A percentile compares a stretch with the other conserved stretches of the same genome.
Conservation (phyloP, 1,140 invertebrate species). For the Drosophila auraria region DNA sequence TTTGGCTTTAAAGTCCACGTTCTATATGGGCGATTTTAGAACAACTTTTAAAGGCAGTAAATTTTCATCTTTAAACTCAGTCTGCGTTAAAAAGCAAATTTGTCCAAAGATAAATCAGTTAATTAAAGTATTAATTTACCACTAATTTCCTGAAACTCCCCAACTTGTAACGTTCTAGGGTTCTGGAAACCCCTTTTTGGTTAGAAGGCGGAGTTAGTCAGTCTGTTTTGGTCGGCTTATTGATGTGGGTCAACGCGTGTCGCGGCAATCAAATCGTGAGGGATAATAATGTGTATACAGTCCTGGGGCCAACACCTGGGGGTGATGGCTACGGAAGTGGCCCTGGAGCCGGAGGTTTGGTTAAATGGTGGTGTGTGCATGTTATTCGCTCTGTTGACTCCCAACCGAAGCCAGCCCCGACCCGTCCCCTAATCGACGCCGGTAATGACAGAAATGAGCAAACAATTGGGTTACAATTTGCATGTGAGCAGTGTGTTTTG, state of each 20-base stretch:
- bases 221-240: constrained; percentile 32
- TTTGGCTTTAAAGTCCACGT: too few relatives aligned
- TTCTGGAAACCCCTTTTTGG: not conserved
- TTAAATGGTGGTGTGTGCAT: constrained; percentile 29
- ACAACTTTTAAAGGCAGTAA: too few relatives aligned
- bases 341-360: not conserved
- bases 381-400: constrained; percentile 46
- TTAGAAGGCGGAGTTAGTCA: constrained; percentile 12
- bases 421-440: constrained; percentile 44
- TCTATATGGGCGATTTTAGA: too few relatives aligned
- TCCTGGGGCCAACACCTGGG: constrained; percentile 40
- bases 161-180: not conserved
- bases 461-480: constrained; percentile 59
- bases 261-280: constrained; percentile 57
- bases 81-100: not conserved
- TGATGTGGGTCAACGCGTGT: constrained; percentile 58
- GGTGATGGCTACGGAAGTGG: constrained; percentile 4
- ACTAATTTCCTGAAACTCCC: not conserved
- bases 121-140: not conserved
- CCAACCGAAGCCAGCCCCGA: not conserved
- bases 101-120: not conserved
- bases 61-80: not conserved
- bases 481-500: constrained; percentile 30
- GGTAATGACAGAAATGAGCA: constrained; percentile 58
- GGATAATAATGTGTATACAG: constrained; percentile 54